Evolutionary conservation across 2,113 vertebrate genomes (phyloP).

Genomic region (Dromiciops gliroides): DNA sequence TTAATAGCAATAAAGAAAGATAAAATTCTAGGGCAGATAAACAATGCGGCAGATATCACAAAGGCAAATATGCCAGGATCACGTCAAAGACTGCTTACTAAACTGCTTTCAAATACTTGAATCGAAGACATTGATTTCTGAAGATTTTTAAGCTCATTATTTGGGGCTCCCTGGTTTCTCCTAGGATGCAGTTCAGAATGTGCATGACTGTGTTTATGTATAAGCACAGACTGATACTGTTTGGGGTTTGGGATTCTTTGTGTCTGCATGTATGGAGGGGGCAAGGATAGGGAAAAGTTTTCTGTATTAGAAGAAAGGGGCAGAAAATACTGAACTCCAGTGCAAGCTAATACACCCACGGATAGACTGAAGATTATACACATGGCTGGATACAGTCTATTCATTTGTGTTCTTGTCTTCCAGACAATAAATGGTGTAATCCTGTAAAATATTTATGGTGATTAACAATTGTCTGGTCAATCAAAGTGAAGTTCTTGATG

Average conservation of each 20-base stretch:
- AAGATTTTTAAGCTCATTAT: constrained; percentile 67
- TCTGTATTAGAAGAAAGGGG: constrained; percentile 58
- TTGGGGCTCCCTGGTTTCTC: constrained; percentile 73
- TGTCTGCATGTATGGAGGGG: background rate
- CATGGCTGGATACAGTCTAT: constrained; percentile 46
- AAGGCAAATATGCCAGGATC: constrained; percentile 4
- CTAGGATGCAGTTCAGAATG: constrained; percentile 64
- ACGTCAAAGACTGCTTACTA: constrained; percentile 44
- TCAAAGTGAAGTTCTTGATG: constrained; percentile 46
- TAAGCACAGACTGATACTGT: constrained; percentile 69
- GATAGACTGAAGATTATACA: constrained; percentile 30
- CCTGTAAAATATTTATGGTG: constrained; percentile 29
- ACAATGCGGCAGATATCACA: constrained; percentile 23
- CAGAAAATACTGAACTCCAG: constrained; percentile 57
- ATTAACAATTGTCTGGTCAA: constrained; percentile 48
- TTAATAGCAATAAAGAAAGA: constrained; percentile 64
- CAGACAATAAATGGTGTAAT: constrained; percentile 31
- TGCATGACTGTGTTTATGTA: constrained; percentile 70
- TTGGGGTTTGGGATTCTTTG: constrained; percentile 27
- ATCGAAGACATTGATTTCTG: constrained; percentile 48
- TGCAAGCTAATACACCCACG: constrained; percentile 12
- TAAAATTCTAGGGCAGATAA: constrained; percentile 18
- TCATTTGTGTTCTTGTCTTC: constrained; percentile 49
- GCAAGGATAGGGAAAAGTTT: constrained; percentile 54
- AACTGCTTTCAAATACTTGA: constrained; percentile 64